Conservation (phyloP, 1,140 invertebrate genomes). For the Campoletis sonorensis region DNA sequence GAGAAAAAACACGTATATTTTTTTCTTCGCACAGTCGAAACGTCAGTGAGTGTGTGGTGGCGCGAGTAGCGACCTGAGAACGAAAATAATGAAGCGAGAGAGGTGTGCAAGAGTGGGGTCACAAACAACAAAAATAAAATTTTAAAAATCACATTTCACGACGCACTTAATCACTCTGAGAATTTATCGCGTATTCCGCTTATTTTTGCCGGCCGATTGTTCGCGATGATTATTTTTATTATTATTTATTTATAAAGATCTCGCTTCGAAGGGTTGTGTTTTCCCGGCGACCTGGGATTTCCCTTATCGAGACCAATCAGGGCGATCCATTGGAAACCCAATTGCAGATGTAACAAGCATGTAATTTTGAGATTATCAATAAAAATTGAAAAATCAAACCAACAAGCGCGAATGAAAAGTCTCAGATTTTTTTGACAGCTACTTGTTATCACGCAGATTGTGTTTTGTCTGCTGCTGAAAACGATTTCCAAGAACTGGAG, state of each 20-base stretch:
- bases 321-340: background rate
- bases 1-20: background rate
- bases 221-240: background rate
- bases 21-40: conserved; percentile 15
- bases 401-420: background rate
- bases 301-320: background rate
- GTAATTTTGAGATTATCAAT: too few species aligned
- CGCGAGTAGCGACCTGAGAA: conserved; percentile 4
- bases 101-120: background rate
- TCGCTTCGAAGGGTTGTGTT: background rate
- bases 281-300: conserved; percentile 8
- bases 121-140: background rate
- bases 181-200: too few species aligned
- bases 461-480: too few species aligned
- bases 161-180: too few species aligned
- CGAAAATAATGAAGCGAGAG: background rate
- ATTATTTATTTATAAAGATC: background rate
- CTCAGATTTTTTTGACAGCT: background rate
- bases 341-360: background rate
- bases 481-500: too few species aligned
- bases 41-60: conserved; percentile 2
- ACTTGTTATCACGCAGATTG: too few species aligned
- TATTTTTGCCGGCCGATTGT: too few species aligned
- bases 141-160: too few species aligned
- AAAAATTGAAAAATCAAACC: too few species aligned